Evolutionary conservation across 1,140 invertebrate species (phyloP).

Genomic region (Akabosia matsudoensis): DNA sequence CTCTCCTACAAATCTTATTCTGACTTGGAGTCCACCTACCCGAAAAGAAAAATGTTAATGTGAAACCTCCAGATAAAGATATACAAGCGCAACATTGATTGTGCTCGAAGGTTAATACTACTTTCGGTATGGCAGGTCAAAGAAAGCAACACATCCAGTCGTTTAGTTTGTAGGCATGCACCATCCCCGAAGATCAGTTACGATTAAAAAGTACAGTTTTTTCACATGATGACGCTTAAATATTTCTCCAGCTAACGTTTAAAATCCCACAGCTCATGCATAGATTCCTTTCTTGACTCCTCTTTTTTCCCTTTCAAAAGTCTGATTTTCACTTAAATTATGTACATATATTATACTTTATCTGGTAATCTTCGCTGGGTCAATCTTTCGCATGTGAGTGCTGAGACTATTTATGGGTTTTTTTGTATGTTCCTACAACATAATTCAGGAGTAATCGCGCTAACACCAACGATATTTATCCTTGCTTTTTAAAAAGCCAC

Average conservation of each 20-base stretch:
- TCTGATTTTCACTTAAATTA: background rate
- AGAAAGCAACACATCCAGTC: background rate
- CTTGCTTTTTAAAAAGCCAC: background rate
- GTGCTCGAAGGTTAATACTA: background rate
- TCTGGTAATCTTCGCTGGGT: background rate
- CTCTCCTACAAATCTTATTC: too few species aligned
- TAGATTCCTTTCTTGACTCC: background rate
- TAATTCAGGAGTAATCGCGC: background rate
- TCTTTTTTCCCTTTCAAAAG: background rate
- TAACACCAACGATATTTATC: background rate
- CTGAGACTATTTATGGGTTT: slow-evolving; percentile 18
- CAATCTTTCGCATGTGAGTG: background rate
- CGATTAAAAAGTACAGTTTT: too few species aligned
- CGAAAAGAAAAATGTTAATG: background rate
- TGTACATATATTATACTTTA: slow-evolving; percentile 10
- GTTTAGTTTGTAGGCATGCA: too few species aligned
- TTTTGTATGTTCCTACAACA: background rate
- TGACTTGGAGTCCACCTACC: background rate
- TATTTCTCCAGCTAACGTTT: too few species aligned
- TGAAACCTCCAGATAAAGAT: background rate
- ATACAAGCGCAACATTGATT: background rate
- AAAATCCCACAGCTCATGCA: background rate
- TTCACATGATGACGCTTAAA: too few species aligned
- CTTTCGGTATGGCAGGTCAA: slow-evolving; percentile 21
- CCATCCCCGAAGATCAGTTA: too few species aligned